Base-by-base conservation (phyloP, 2,797 vertebrate genomes). In the Tokudaia muenninki region DNA sequence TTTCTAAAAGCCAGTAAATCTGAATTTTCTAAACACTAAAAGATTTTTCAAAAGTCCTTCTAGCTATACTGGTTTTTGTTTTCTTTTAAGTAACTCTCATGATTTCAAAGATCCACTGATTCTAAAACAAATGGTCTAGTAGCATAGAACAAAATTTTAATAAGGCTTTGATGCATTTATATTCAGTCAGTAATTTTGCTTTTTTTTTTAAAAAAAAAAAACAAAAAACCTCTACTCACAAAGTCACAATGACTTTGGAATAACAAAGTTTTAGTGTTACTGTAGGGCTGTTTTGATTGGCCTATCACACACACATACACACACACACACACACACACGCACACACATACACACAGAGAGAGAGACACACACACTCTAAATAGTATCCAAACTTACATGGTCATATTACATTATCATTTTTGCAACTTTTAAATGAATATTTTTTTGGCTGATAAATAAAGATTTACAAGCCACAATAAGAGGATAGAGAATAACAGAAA, bases 61-160 rank as follows among this genome's bases (percentile, higher is more conserved):
- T 5, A 94, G 80, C 6, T 70, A 84, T 21, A 11, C 16, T 87
- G 5, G 1, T 87, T 84, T 83, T 55, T 82, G 4, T 95, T 65
- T 96, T 94, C 65, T 97, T 96, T 95, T 50, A 87, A 95, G 55
- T 84, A 90, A 44, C 16, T 16, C 21, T 44, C 17, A 65, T 84
- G 5, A 90, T 92, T 84, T 95, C 52, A 74, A 90, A 94, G 37
- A 61, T 24, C 59, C 47, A 92, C 26, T 87, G 57, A 79, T 83
- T 90, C 72, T 95, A 77, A 96, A 90, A 81, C 21, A 8, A 21
- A 74, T 93, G 24, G 24, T 74, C 78, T 59, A 50, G 55, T 92
- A 93, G 90, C 57, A 90, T 0, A 96, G 79, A 93, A 31, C 41
- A 95, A 88, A 95, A 80, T 92, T 86, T 94, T 94, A 94, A 94